phyloP scores from a whole-genome alignment of 2,113 vertebrate species.

The Gracilinanus agilis region DNA sequence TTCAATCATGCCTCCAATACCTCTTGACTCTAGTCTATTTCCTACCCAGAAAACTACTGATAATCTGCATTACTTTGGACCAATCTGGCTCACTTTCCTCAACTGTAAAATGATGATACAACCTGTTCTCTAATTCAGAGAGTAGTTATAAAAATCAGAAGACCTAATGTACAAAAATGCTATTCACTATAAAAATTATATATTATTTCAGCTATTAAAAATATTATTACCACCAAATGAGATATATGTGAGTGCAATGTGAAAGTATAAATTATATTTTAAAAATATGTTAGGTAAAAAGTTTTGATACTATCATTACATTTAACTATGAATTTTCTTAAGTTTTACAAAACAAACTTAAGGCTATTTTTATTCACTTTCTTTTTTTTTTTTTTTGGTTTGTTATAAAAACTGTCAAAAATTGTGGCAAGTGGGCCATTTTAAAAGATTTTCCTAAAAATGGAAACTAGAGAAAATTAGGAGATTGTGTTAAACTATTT shows the following conservation, averaged over 20 bases:
- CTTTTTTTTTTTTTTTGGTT: not conserved
- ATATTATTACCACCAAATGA: not conserved
- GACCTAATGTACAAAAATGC: not conserved
- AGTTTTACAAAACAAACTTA: not conserved
- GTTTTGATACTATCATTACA: not conserved
- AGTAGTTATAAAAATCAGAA: not conserved
- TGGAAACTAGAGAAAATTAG: not conserved
- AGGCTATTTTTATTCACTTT: not conserved
- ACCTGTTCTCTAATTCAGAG: not conserved
- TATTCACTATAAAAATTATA: not conserved
- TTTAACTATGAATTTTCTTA: not conserved
- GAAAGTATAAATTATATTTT: not conserved
- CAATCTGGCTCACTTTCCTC: not conserved
- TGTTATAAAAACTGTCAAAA: not conserved
- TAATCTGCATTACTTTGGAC: not conserved
- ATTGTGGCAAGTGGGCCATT: not conserved
- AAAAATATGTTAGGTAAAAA: not conserved
- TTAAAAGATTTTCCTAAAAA: not conserved
- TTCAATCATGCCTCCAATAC: not conserved
- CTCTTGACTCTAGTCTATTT: not conserved
- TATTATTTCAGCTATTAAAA: not conserved
- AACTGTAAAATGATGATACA: not conserved
- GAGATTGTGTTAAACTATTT: not conserved
- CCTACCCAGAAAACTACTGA: not conserved
- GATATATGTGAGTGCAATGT: not conserved